Conservation (phyloP, 2,113 vertebrate genomes). For the Phylloscopus whistleri region DNA sequence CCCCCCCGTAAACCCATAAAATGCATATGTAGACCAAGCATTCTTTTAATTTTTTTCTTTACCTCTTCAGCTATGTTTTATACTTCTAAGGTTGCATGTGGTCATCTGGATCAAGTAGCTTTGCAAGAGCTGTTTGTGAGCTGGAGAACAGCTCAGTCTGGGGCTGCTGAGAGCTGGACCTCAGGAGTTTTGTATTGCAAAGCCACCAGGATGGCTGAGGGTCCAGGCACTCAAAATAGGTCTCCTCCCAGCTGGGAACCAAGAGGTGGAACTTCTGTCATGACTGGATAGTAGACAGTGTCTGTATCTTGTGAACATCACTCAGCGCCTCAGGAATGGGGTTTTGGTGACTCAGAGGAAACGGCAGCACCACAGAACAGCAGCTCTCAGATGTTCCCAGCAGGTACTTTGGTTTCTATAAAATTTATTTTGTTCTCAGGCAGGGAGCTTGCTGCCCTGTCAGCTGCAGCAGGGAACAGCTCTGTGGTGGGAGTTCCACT, state of each 20-base stretch:
- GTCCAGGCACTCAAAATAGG: background rate
- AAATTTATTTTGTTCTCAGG: background rate
- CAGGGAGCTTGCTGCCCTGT: background rate
- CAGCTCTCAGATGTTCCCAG: background rate
- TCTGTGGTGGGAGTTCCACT: background rate
- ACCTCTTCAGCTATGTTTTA: background rate
- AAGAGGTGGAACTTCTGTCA: background rate
- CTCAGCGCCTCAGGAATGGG: background rate
- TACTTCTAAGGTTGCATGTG: background rate
- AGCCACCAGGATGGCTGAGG: background rate
- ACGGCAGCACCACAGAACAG: accelerated
- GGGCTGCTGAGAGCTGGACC: background rate
- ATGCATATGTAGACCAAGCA: background rate
- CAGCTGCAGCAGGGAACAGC: background rate
- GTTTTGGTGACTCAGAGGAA: background rate
- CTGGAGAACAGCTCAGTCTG: background rate
- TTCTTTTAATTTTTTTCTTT: too few relatives aligned
- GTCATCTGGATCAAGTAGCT: background rate
- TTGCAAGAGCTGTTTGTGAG: background rate
- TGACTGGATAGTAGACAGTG: background rate
- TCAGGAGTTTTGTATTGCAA: background rate
- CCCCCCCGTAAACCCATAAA: background rate
- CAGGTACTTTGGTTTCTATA: background rate
- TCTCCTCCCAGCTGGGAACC: background rate
- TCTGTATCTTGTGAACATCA: background rate